Percentiles rank a stretch among this genome's conserved stretches.
Conservation (phyloP, 2,797 vertebrate species). For the Pelodytes ibericus region DNA sequence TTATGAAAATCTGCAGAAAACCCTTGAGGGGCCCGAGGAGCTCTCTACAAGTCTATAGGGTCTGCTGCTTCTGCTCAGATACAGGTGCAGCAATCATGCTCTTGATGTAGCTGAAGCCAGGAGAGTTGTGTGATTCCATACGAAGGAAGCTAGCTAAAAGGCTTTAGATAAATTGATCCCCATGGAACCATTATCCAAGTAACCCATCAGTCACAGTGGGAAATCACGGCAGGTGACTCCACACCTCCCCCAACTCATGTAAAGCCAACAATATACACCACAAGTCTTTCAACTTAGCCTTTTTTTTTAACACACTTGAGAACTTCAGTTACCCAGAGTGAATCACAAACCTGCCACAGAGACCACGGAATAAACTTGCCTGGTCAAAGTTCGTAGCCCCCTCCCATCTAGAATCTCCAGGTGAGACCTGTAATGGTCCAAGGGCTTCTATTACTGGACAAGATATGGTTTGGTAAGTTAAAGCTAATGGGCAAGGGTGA, state of each 20-base stretch:
- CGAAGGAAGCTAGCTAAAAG: neutral
- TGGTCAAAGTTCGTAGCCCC: no score
- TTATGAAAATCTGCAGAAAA: constrained; percentile 29
- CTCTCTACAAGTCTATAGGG: neutral
- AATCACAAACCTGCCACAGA: no score
- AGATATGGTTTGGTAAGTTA: no score
- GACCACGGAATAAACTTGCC: no score
- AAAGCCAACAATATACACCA: neutral
- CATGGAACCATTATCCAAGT: constrained; percentile 28
- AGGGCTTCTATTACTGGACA: no score
- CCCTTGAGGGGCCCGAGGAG: constrained; percentile 13
- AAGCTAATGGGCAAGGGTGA: no score
- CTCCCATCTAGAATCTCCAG: no score
- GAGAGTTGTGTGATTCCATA: neutral
- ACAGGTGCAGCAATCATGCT: constrained; percentile 38
- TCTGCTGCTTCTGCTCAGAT: constrained; percentile 4
- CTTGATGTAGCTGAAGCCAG: constrained; percentile 6
- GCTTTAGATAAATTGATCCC: constrained; percentile 35
- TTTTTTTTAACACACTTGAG: no score
- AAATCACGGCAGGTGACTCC: neutral
- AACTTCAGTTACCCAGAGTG: no score
- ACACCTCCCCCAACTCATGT: neutral
- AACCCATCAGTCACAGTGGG: neutral
- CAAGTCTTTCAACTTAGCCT: no score
- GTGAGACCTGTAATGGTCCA: no score